phyloP scores from a whole-genome alignment of 2,113 vertebrate species.

The Protomyctophum bolini region DNA sequence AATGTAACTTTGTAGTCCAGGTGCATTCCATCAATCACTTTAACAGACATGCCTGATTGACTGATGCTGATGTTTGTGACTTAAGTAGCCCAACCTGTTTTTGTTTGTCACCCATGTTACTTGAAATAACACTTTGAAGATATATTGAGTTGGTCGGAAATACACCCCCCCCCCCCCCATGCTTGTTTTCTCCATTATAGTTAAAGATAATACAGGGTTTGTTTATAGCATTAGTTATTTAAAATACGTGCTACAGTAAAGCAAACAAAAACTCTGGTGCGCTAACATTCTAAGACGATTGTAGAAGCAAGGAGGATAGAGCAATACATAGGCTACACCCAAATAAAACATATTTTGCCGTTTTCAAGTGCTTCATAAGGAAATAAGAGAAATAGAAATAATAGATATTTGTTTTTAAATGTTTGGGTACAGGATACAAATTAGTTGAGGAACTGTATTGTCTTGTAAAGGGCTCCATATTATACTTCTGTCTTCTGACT shows the following conservation, averaged over 20 bases:
- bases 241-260: background rate
- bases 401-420: too few relatives aligned
- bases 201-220: background rate
- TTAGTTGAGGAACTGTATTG: too few relatives aligned
- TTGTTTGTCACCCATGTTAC: constrained; percentile 27
- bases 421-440: too few relatives aligned
- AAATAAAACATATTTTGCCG: too few relatives aligned
- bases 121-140: constrained; percentile 7
- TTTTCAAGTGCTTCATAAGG: too few relatives aligned
- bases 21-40: constrained; percentile 12
- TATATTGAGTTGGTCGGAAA: background rate
- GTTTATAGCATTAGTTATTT: background rate
- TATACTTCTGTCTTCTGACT: too few relatives aligned
- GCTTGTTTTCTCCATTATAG: background rate
- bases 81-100: constrained; percentile 51
- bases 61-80: constrained; percentile 20
- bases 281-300: background rate
- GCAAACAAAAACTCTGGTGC: too few relatives aligned
- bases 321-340: background rate
- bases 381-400: too few relatives aligned
- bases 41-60: constrained; percentile 1
- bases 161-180: background rate
- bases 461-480: too few relatives aligned
- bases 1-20: background rate
- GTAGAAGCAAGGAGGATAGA: background rate